Base-by-base conservation (phyloP, 2,888 invertebrate species). In the Aplocera efformata region DNA sequence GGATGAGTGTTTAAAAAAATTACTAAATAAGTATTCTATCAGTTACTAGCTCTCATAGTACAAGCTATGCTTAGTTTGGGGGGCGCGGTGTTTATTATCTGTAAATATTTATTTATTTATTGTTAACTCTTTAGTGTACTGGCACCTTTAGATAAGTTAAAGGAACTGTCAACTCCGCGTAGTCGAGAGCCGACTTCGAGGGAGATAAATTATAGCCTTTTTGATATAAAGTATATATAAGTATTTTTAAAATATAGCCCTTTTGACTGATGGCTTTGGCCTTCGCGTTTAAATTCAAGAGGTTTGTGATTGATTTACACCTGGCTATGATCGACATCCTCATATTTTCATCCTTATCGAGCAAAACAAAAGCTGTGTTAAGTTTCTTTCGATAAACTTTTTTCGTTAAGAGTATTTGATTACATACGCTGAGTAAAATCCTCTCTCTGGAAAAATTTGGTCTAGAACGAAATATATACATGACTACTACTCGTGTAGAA, bases 201-300 rank as follows among this genome's bases (percentile, higher is more conserved):
- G 50, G 56, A 71, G 68, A 72, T 71, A 70, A 72, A 72, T 72
- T 63, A 64, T 61, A 50, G 54, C 30, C 36, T 39, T 27, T 38
- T 44, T 46, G 45, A 50, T 36, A 40, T 40, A 48, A 20, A 26
- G 32, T 36, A 44, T 10, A 10, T 31, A 24, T 26, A 45, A n/a
- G n/a, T n/a, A n/a, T 23, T 41, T 41, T 45, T 48, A 40, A 41
- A 48, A 43, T 48, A 37, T 23, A 48, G 37, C 36, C 44, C 29
- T 42, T 49, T 52, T 56, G 57, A 57, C 43, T 53, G 57, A 59
- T 59, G 53, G 44, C 42, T 41, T 29, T 21, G 50, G 42, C 42
- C 35, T 50, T 43, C 39, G 42, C 33, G 38, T 48, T 47, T 40
- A 49, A 50, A 55, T 48, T 48, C 48, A 49, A 53, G 50, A 41